Percentiles rank a stretch among this genome's conserved stretches.
These are phyloP conservation scores for Hucho hucho DNA, from an alignment of 2,113 vertebrate genomes.

Conservation along the genomic window DNA sequence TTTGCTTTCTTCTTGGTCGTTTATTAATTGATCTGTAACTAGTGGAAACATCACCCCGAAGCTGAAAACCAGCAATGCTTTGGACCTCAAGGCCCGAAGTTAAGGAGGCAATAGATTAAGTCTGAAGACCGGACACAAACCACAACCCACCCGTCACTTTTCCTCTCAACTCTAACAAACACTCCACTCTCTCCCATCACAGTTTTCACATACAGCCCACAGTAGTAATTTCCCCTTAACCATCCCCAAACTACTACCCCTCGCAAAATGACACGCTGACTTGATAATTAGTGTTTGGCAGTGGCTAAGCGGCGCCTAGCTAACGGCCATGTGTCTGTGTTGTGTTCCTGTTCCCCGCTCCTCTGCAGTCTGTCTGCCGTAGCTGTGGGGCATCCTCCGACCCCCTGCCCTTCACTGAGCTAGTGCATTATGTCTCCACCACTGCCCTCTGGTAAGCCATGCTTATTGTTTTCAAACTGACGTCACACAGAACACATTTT, in stretches of 20 bases:
- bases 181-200: not conserved
- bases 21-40: no score
- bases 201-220: not conserved
- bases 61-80: no score
- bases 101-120: no score
- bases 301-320: constrained; percentile 5
- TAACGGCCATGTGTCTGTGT: constrained; percentile 32
- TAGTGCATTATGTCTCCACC: constrained; percentile 96
- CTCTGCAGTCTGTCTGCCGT: constrained; percentile 86
- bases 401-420: constrained; percentile 93
- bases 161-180: not conserved
- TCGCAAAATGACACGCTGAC: constrained; percentile 18
- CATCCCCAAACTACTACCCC: not conserved
- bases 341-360: constrained; percentile 14
- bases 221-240: not conserved
- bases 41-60: no score
- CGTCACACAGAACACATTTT: not conserved
- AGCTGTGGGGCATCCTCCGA: constrained; percentile 96
- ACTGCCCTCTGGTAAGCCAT: constrained; percentile 91
- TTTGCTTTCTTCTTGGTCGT: no score
- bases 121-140: not conserved
- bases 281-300: constrained; percentile 28
- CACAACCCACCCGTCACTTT: not conserved
- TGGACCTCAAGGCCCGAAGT: no score
- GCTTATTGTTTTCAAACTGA: not conserved